Evolutionary conservation across 2,797 vertebrate genomes (phyloP).

Genomic region (Dromococcyx pavoninus): DNA sequence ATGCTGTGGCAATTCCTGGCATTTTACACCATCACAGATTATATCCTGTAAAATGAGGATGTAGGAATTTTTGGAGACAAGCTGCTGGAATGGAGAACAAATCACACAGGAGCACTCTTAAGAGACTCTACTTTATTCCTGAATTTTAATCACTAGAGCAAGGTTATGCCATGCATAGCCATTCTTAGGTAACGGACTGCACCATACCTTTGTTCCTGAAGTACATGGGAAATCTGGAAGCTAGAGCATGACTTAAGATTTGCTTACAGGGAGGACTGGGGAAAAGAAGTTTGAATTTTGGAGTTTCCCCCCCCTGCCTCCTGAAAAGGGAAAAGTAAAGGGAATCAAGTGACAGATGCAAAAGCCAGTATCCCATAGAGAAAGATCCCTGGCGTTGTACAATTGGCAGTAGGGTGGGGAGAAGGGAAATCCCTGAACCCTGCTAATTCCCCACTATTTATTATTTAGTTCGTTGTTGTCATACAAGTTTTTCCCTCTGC

Average conservation of each 20-base stretch:
- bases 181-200: background rate
- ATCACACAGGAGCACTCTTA: background rate
- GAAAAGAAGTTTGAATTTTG: background rate
- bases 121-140: background rate
- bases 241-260: background rate
- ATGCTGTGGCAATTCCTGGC: background rate
- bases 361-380: background rate
- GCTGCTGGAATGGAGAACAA: background rate
- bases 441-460: background rate
- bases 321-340: background rate
- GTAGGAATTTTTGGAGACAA: background rate
- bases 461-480: background rate
- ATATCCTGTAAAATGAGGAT: background rate
- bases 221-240: background rate
- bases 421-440: background rate
- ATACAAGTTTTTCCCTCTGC: background rate
- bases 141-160: background rate
- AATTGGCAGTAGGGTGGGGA: background rate
- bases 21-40: background rate
- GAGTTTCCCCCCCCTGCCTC: background rate
- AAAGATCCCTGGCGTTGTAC: background rate
- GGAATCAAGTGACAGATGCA: background rate
- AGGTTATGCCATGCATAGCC: background rate
- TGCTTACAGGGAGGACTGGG: background rate
- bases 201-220: background rate